Evolutionary conservation across 2,113 vertebrate genomes (phyloP), one percentile per base, ranked within the genome.

Genomic region (Syrrhaptes paradoxus): DNA sequence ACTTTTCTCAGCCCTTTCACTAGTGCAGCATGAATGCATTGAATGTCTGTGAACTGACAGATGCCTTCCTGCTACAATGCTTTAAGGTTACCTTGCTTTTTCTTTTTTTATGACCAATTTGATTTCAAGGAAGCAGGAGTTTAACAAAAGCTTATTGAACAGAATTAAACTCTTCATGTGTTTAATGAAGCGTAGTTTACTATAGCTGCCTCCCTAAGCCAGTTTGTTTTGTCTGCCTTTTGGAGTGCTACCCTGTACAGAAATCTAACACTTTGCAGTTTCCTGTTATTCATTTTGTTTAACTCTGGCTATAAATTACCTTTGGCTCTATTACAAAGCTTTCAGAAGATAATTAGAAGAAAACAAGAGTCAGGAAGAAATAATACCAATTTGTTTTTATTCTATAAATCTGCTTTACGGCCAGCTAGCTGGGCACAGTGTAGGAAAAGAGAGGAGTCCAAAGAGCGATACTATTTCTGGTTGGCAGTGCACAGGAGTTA

Each of bases 241-340:
- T 73, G 85, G 84, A 92, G 58, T 91, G 63, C 57, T 88, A 86
- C 38, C 38, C 89, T 86, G 55, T 85, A 85, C 91, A 96, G 96
- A 97, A 97, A 97, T 88, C 67, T 80, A 93, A 96, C 81, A 93
- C 93, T 93, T 86, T 38, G 66, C 87, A 91, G 80, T 97, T 96
- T 87, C 93, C 87, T 90, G 88, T 95, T 95, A 70, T 29, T 96
- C 67, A 63, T 91, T 94, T 96, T 4, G 6, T 93, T 95, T 94
- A 82, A 67, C 84, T 96, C 93, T 57, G 74, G 41, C 62, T 86
- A 66, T 96, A 96, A 97, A 93, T 97, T 96, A 88, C 63, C 34
- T 89, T 83, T 94, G 87, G 76, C 88, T 91, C 74, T 72, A 77
- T 96, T 96, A 90, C 84, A 96, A 85, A 91, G 73, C 85, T 93